phyloP scores from a whole-genome alignment of 1,140 invertebrate species.

The Melitaea cinxia region DNA sequence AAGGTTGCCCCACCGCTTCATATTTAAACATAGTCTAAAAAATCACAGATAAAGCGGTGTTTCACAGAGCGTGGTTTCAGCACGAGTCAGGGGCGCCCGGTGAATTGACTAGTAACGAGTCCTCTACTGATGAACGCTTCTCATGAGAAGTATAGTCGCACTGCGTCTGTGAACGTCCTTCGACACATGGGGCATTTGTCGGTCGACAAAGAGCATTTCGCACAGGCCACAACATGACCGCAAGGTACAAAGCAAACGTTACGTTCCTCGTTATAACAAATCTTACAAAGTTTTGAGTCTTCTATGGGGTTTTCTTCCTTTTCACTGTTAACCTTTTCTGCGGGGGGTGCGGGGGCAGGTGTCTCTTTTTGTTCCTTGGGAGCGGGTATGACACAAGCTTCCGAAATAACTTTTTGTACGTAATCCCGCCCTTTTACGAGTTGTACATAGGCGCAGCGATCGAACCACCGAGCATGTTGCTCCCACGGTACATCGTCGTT shows the following conservation, averaged over 20 bases:
- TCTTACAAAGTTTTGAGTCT: slow-evolving; percentile 82
- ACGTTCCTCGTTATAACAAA: slow-evolving; percentile 89
- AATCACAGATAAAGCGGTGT: slow-evolving; percentile 58
- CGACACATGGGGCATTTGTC: slow-evolving; percentile 92
- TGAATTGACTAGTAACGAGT: slow-evolving; percentile 65
- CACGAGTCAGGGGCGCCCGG: slow-evolving; percentile 53
- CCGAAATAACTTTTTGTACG: slow-evolving; percentile 75
- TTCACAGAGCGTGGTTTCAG: slow-evolving; percentile 58
- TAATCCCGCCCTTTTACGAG: slow-evolving; percentile 89
- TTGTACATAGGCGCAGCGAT: slow-evolving; percentile 88
- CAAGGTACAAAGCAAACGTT: slow-evolving; percentile 92
- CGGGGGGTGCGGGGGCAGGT: slow-evolving; percentile 22
- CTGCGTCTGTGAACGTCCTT: slow-evolving; percentile 81
- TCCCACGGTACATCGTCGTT: slow-evolving; percentile 92
- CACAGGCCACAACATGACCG: slow-evolving; percentile 94
- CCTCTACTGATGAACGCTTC: slow-evolving; percentile 37
- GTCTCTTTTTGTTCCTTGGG: slow-evolving; percentile 47
- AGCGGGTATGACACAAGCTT: slow-evolving; percentile 49
- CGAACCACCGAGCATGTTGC: slow-evolving; percentile 93
- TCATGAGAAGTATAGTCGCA: slow-evolving; percentile 78
- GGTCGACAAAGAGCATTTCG: slow-evolving; percentile 88
- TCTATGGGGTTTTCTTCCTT: slow-evolving; percentile 53
- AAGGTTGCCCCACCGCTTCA: slow-evolving; percentile 46
- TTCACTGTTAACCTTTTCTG: slow-evolving; percentile 27
- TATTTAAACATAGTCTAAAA: slow-evolving; percentile 47